Evolutionary conservation across 1,140 invertebrate genomes (phyloP).

Genomic region (Bilobella aurantiaca): DNA sequence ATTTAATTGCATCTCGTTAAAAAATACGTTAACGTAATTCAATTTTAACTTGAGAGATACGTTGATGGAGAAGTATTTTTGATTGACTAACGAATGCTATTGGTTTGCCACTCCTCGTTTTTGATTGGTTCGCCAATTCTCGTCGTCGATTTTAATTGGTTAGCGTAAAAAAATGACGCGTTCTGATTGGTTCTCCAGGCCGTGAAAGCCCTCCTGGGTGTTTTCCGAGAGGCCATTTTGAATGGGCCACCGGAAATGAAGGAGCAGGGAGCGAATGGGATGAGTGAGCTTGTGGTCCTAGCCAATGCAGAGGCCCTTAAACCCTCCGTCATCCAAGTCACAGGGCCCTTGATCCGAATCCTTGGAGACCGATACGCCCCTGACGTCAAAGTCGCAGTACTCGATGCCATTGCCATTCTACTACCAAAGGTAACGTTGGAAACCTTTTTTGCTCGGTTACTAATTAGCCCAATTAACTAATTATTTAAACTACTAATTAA

Average conservation of each 20-base stretch:
- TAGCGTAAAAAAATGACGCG: too few relatives aligned
- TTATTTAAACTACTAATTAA: background rate
- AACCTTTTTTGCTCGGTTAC: too few relatives aligned
- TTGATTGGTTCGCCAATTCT: too few relatives aligned
- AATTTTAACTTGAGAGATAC: too few relatives aligned
- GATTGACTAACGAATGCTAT: too few relatives aligned
- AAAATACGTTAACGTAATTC: too few relatives aligned
- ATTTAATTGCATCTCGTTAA: too few relatives aligned
- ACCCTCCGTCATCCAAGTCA: constrained; percentile 90
- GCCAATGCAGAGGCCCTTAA: constrained; percentile 65
- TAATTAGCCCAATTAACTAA: too few relatives aligned
- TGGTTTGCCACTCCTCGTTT: too few relatives aligned
- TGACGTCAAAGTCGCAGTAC: constrained; percentile 87
- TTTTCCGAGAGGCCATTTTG: constrained; percentile 91
- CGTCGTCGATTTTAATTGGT: too few relatives aligned
- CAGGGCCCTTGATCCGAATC: constrained; percentile 92
- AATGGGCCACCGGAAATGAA: constrained; percentile 90
- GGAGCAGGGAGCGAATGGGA: constrained; percentile 83
- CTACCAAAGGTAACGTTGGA: constrained; percentile 61
- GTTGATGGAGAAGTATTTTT: too few relatives aligned
- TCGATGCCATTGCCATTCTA: constrained; percentile 83
- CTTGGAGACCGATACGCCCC: constrained; percentile 88
- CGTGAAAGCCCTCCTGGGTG: constrained; percentile 81
- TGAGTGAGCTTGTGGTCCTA: constrained; percentile 82
- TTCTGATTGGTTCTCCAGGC: constrained; percentile 56